Evolutionary conservation across 1,140 invertebrate species (phyloP), one percentile per base, ranked within the genome.

Genomic region (Euura lappo): DNA sequence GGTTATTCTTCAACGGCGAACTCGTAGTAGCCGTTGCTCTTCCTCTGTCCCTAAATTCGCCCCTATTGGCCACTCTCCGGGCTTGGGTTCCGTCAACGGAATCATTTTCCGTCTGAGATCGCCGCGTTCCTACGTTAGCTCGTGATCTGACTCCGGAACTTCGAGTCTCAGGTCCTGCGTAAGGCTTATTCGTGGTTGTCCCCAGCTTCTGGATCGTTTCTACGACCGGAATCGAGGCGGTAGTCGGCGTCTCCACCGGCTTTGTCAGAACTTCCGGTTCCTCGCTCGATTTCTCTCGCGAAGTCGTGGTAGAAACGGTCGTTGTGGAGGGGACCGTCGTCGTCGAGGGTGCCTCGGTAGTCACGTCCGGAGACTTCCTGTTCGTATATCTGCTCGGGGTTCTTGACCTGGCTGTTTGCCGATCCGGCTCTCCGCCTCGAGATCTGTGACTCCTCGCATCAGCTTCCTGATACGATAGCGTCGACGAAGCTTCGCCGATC

Each of bases 1-100:
- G 11, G n/a, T 70, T 45, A 7, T 44, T 47, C n/a, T 45, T 70
- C 69, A 78, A 75, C 8, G 11, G 28, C 28, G 28, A 28, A 28
- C 28, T 28, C 28, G 28, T 1, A 28, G 28, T n/a, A 13, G 42
- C 4, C 71, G 76, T 76, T 1, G 51, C 46, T 69, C 67, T 65
- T 0, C 66, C 28, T 68, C 44, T 44, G 28, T 28, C 28, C 28
- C 28, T 28, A 28, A 28, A 28, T 28, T 28, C 28, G 28, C 28
- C 28, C 28, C 28, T 28, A 28, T 28, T 28, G 28, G 28, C 28
- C 28, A 28, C 28, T 28, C 28, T 28, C 28, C 28, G 28, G 28
- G 28, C 28, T 28, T 28, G 28, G 28, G 28, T 28, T 28, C 28
- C 7, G 44, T 43, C 65, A 28, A 51, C 64, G 6, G 51, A 68